Evolutionary conservation across 2,888 invertebrate genomes (phyloP), one percentile per base, ranked within the genome.

Genomic region (Achlya flavicornis): DNA sequence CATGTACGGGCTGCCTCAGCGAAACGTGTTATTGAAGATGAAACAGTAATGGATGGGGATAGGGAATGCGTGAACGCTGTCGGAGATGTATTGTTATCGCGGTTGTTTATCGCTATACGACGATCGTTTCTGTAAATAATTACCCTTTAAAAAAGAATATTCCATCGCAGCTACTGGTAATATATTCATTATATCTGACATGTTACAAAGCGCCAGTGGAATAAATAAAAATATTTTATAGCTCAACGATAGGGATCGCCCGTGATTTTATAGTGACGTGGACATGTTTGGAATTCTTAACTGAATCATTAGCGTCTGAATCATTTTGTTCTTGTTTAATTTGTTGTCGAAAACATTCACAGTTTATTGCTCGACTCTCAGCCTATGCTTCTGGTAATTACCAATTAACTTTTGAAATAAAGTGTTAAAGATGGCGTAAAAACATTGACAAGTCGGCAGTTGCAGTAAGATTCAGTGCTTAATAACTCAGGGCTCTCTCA

Each of bases 21-120:
- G 82, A 87, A 91, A 90, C 87, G 88, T 91, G 91, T 90, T 91
- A 91, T 91, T 91, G 91, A 90, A 92, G 93, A 92, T 91, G 92
- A 89, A 90, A 91, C 90, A 90, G 92, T 93, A 93, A 93, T 93
- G 90, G 91, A 93, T 93, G 92, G 85, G 91, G 88, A 90, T 90
- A 87, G 89, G 84, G 92, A 91, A 92, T 92, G 92, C 93, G 92
- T 93, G 92, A 93, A 93, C 88, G 91, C 88, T 90, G 91, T 90
- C 91, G 84, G 86, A 89, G 91, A 91, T 90, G 91, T 91, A 92
- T 92, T 92, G 91, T 93, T 92, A 93, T 93, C 93, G 85, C 80
- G 81, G 81, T 85, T 92, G 92, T 91, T 92, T 91, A 93, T 93
- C 92, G 86, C 86, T 85, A 89, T 86, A 90, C 90, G 86, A 87